Evolutionary conservation across 2,888 invertebrate genomes (phyloP), one percentile per base, ranked within the genome.

Genomic region (Pardosa pseudoannulata): DNA sequence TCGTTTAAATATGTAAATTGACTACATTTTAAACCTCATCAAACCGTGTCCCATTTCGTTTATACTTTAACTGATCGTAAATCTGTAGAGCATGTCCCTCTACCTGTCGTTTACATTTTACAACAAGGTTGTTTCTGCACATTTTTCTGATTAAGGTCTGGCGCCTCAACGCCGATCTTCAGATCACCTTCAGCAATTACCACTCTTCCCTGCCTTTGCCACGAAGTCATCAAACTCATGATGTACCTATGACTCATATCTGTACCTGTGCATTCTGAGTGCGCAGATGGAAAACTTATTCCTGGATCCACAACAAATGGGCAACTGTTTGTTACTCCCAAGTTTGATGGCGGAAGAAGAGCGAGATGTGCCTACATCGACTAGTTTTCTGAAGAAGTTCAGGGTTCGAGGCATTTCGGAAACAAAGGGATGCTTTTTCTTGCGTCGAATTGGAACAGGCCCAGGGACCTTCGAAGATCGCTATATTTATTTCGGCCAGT

Each of bases 401-500:
- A 56, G 56, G 56, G 56, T 56, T 56, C 23, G 65, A 65, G 29
- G 16, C 31, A 31, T 65, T 65, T 65, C 65, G 7, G 50, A 73
- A 62, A 75, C 70, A 75, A 82, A 70, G 64, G 74, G 9, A 56
- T 23, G 1, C n/a, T 28, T 32, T 71, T 19, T 76, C 29, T 27
- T 27, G 27, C 6, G 28, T 29, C 27, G 13, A 76, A n/a, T 82
- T 82, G 82, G 82, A 75, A 41, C 13, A 39, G 19, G 29, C 29
- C 82, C 82, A 82, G 70, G 28, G 70, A 75, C 74, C 70, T 70
- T 70, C 56, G 32, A 28, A 31, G 62, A 32, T 80, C 73, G 56
- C 81, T 82, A 76, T 75, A 82, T 82, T 82, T 82, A 82, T 75
- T 64, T 82, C 70, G 82, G 82, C 75, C 82, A 76, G 56, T 75